phyloP scores from a whole-genome alignment of 2,888 invertebrate genomes.

The Linnaemya vulpina region DNA sequence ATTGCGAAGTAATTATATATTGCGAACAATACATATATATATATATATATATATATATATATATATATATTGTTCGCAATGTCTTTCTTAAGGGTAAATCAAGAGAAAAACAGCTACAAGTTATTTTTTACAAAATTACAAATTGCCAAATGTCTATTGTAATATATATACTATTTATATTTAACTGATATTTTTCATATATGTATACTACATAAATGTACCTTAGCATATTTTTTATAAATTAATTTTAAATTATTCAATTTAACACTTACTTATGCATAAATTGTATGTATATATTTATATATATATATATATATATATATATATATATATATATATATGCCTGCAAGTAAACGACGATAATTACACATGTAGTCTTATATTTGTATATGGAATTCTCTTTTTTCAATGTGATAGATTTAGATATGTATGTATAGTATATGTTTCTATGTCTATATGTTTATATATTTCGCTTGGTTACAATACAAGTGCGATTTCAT shows the following conservation, averaged over 20 bases:
- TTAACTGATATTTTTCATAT: too few relatives aligned
- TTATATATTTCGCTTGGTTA: too few relatives aligned
- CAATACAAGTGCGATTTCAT: too few relatives aligned
- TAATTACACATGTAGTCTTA: neutral
- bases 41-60: too few relatives aligned
- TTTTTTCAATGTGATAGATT: too few relatives aligned
- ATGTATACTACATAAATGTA: neutral
- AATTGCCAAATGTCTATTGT: neutral
- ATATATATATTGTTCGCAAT: too few relatives aligned
- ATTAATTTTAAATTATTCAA: neutral
- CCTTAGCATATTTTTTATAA: neutral
- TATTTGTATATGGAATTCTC: neutral
- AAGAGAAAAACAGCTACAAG: constrained; percentile 34
- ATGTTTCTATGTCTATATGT: too few relatives aligned
- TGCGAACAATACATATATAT: too few relatives aligned
- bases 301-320: neutral
- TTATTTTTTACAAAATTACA: constrained; percentile 32
- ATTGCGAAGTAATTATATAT: too few relatives aligned
- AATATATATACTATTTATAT: neutral
- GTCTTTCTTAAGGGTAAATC: too few relatives aligned
- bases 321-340: neutral
- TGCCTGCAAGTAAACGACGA: neutral
- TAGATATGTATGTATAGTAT: too few relatives aligned
- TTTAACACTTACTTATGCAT: neutral
- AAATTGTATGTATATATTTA: neutral